Evolutionary conservation across 2,797 vertebrate genomes (phyloP), one percentile per base, ranked within the genome.

Genomic region (Pteropus rufus): DNA sequence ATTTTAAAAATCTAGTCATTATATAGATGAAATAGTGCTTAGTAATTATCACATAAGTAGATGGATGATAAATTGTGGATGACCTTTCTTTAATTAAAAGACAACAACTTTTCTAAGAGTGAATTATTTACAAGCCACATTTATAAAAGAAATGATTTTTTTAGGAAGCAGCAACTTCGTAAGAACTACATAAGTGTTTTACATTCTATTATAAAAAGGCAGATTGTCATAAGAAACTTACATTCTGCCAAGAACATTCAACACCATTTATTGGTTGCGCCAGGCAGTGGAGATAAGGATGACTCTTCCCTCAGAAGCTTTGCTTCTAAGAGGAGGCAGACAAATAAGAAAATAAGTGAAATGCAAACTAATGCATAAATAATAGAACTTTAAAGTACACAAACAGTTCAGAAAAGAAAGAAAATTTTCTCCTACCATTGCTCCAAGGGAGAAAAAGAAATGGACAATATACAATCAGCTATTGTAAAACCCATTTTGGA

Each of bases 281-380:
- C 65, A 93, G 65, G 56, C 29, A 92, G 0, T 89, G 4, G 7
- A 80, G 41, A 72, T 4, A 67, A 46, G 31, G 23, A 89, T 52
- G 29, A 4, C 3, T 52, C 34, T 70, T 62, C 44, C 6, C 11
- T 86, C 12, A 72, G n/a, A 15, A 89, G 69, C 10, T 41, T 88
- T 84, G 90, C 70, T 52, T 86, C 70, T 60, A 64, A 3, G 5
- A 12, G 15, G 12, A 79, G 36, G n/a, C 1, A 70, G 60, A 86
- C 23, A 77, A 76, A 85, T 67, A 69, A 72, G 58, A 94, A 94
- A 91, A 92, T 49, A 91, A 88, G 77, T 73, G 64, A 86, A 96
- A 83, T 64, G 73, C 19, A 62, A 91, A 75, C 46, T 60, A 94
- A 39, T 56, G 24, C 41, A 76, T 67, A 31, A 80, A 89, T 65